phyloP scores from a whole-genome alignment of 2,888 invertebrate species.

The Cryptocheilus praepositus region DNA sequence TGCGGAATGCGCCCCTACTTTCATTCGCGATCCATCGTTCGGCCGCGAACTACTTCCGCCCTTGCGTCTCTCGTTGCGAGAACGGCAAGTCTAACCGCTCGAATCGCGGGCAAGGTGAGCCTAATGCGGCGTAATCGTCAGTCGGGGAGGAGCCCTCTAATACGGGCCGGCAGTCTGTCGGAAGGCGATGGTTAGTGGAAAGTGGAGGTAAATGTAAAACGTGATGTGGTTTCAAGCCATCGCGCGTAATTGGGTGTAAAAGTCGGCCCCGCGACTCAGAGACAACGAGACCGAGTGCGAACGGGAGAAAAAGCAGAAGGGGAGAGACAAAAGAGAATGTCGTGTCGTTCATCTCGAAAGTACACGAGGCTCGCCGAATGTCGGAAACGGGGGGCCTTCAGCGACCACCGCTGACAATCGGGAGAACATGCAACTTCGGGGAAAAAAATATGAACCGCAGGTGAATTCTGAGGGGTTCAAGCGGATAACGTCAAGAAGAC shows the following conservation, averaged over 20 bases:
- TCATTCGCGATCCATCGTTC: too few relatives aligned
- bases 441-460: not conserved
- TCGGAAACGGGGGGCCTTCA: not conserved
- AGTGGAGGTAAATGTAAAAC: slow-evolving; percentile 52
- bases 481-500: not conserved
- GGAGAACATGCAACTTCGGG: not conserved
- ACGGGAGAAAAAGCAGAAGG: not conserved
- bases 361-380: not conserved
- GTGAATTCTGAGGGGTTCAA: not conserved
- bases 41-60: too few relatives aligned
- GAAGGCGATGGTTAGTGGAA: slow-evolving; percentile 51
- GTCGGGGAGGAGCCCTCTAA: slow-evolving; percentile 36
- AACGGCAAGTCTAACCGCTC: not conserved
- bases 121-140: slow-evolving; percentile 40
- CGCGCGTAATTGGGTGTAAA: slow-evolving; percentile 47
- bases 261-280: slow-evolving; percentile 23
- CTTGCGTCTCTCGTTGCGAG: too few relatives aligned
- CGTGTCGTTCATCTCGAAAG: slow-evolving; percentile 6
- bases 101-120: slow-evolving; percentile 39
- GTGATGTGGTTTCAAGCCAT: slow-evolving; percentile 42
- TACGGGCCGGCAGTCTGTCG: slow-evolving; percentile 24
- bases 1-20: not conserved
- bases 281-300: slow-evolving; percentile 15
- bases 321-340: not conserved
- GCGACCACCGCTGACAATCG: not conserved